Evolutionary conservation across 2,797 vertebrate species (phyloP), one percentile per base, ranked within the genome.

Genomic region (Halcyon chelicuti): DNA sequence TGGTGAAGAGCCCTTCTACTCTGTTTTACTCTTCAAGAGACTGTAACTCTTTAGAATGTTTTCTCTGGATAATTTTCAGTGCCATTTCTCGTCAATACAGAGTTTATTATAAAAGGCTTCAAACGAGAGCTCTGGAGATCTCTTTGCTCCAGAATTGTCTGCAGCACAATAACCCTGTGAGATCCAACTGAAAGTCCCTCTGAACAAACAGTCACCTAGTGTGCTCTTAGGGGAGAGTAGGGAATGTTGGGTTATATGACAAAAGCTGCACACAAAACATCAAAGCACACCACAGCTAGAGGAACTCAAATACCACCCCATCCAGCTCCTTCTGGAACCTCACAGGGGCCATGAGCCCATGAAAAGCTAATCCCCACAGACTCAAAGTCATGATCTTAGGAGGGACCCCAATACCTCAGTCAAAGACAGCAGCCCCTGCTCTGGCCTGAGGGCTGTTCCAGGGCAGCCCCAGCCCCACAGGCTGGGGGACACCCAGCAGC

Each of bases 141-240:
- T 58, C n/a, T 83, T 80, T 83, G 22, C 40, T 83, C 17, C 42
- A 52, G 10, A 86, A 68, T 57, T 4, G 8, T 14, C 19, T 21
- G 10, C 1, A 2, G 12, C 5, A 29, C 3, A 18, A 21, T 26
- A 82, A 42, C 12, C 2, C 0, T 9, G 14, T 40, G 62, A 70
- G 12, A 42, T 58, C 29, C 14, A 61, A 5, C 12, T 58, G 14
- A 9, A 77, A 46, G n/a, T 28, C 15, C 7, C 26, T 89, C 49
- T 55, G 44, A 77, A 16, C 12, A 29, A 80, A 37, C 7, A 76
- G 31, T 33, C 25, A 12, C 14, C 25, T 31, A 28, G 8, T 2
- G 2, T 44, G 35, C 17, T 54, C 52, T 62, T 39, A 49, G 28
- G 13, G 7, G 51, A 76, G 4, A 6, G 18, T 12, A 71, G 29